These are phyloP conservation scores for Diadumene lineata DNA, from an alignment of 92 coral and sea anemone genomes.

Conservation along the genomic window DNA sequence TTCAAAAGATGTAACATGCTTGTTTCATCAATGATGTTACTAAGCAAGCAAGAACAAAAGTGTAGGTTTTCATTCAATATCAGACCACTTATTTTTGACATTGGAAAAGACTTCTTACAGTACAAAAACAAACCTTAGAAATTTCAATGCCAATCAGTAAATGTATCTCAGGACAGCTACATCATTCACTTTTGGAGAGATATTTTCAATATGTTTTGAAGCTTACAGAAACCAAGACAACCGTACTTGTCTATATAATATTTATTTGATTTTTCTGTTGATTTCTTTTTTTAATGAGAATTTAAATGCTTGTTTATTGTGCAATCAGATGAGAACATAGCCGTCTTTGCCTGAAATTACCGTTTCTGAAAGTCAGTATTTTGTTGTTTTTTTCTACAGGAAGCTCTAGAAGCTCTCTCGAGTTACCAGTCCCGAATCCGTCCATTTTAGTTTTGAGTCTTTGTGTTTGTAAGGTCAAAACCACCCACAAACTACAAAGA, in stretches of 20 bases:
- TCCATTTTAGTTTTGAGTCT: too few species aligned
- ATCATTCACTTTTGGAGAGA: too few species aligned
- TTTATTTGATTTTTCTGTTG: not conserved
- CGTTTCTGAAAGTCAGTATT: too few species aligned
- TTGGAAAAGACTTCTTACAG: not conserved
- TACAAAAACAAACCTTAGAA: not conserved
- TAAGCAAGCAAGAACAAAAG: constrained; percentile 23
- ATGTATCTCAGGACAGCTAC: too few species aligned
- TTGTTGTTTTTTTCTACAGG: too few species aligned
- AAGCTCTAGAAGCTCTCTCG: too few species aligned
- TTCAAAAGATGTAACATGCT: constrained; percentile 59
- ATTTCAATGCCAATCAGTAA: too few species aligned
- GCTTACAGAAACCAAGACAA: not conserved
- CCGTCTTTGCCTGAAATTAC: too few species aligned
- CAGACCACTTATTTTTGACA: not conserved
- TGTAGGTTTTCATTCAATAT: not conserved
- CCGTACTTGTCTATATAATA: not conserved
- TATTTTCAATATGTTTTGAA: not conserved
- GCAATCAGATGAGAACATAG: too few species aligned
- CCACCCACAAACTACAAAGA: too few species aligned
- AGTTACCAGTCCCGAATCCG: too few species aligned
- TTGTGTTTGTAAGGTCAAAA: too few species aligned
- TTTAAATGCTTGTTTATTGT: not conserved
- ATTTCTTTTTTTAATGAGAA: constrained; percentile 14
- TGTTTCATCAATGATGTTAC: constrained; percentile 50